Conservation (phyloP, 2,797 vertebrate genomes). For the Microtus obscurus region DNA sequence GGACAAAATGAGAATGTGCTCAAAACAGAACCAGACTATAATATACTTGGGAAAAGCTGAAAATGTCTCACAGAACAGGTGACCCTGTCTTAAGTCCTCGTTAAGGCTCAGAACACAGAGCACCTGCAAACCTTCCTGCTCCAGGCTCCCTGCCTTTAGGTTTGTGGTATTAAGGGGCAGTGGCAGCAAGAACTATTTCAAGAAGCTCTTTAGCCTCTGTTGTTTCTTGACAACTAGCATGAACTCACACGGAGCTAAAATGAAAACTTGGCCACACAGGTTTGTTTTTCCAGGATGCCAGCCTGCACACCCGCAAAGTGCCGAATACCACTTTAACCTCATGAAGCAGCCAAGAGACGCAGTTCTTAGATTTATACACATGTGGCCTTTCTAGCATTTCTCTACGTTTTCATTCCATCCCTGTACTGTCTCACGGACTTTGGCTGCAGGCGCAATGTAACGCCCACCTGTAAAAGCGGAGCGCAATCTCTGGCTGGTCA, state of each 20-base stretch:
- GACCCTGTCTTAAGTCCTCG: background rate
- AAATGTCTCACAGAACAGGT: background rate
- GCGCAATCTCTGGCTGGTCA: constrained; percentile 97
- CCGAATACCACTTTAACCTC: background rate
- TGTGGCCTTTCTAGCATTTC: background rate
- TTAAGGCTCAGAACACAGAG: background rate
- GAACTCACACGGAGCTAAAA: background rate
- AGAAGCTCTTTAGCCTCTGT: background rate
- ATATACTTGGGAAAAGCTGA: background rate
- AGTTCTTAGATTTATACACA: background rate
- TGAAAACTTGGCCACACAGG: background rate
- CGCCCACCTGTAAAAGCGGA: constrained; percentile 96
- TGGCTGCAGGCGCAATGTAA: background rate
- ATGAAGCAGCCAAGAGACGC: background rate
- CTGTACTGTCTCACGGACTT: background rate
- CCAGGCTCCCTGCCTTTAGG: background rate
- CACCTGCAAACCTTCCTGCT: background rate
- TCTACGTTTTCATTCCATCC: background rate
- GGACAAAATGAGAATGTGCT: constrained; percentile 9
- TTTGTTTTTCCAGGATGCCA: background rate
- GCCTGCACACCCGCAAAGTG: background rate
- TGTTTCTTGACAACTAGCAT: background rate
- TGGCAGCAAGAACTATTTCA: background rate
- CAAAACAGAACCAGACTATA: background rate
- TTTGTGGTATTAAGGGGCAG: background rate